Evolutionary conservation across 2,797 vertebrate genomes (phyloP), one percentile per base, ranked within the genome.

Genomic region (Pseudopleuronectes americanus): DNA sequence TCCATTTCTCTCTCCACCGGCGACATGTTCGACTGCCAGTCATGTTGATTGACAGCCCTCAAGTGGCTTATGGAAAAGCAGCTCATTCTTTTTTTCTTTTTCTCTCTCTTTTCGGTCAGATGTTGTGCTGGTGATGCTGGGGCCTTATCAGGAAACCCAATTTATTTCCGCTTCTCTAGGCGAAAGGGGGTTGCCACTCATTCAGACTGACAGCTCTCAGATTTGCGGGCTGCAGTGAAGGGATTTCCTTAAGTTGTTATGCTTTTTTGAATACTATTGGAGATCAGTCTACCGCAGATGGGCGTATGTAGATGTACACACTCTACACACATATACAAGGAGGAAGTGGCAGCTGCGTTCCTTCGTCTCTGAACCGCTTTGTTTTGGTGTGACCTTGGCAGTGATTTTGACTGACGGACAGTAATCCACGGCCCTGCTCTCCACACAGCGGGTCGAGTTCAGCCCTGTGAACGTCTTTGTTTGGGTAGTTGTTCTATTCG

Each of bases 31-130:
- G 87, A 71, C 87, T 92, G 91, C 22, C 92, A 92, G 57, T 93
- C 92, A 93, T 17, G 19, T 53, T 93, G 93, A 94, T 77, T 93
- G 93, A 93, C 92, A 94, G 92, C 85, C 91, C 90, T 94, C 92
- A 93, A 93, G 92, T 91, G 90, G 89, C 90, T 91, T 89, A 87
- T 86, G 76, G 91, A 91, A 91, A 90, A 85, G 89, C 88, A 66
- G 79, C 85, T 91, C 77, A 65, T 91, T 86, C n/a, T 90, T 80
- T 79, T 66, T 14, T 71, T 55, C 21, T 49, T 57, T 51, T 53
- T 28, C 43, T 74, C 68, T 75, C 52, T 71, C 77, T 81, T 82
- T 77, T 76, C 57, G 84, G 85, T 84, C 79, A 77, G 73, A 81
- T 61, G 60, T 84, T 74, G 74, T 60, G 80, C 80, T 72, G 72